phyloP scores from a whole-genome alignment of 2,888 invertebrate species.

The Dryobotodes eremita region DNA sequence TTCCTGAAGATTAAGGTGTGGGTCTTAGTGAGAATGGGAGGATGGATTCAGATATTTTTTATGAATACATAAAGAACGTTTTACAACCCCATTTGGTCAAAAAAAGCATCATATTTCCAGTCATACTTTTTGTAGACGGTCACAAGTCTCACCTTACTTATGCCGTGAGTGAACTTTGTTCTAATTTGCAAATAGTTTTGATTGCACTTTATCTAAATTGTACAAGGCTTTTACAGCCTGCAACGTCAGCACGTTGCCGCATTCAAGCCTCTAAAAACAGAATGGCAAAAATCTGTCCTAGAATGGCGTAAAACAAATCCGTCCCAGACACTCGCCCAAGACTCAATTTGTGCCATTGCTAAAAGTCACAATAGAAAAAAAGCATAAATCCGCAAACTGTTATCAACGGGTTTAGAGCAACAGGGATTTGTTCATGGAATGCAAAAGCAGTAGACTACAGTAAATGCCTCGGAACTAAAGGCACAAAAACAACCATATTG shows the following conservation, averaged over 20 bases:
- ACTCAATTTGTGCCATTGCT: constrained; percentile 60
- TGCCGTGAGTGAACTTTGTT: constrained; percentile 49
- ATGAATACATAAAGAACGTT: constrained; percentile 75
- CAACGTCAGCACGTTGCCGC: constrained; percentile 66
- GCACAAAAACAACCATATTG: background rate
- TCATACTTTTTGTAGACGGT: constrained; percentile 75
- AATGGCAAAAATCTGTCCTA: constrained; percentile 59
- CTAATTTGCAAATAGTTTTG: constrained; percentile 23
- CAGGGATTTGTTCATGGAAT: constrained; percentile 57
- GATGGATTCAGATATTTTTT: constrained; percentile 80
- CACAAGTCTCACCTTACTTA: constrained; percentile 48
- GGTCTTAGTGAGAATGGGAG: constrained; percentile 78
- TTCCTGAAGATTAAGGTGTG: constrained; percentile 77
- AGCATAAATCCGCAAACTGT: constrained; percentile 45
- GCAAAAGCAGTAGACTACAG: constrained; percentile 53
- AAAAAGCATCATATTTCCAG: constrained; percentile 68
- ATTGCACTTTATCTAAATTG: constrained; percentile 63
- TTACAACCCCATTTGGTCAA: constrained; percentile 68
- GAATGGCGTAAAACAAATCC: constrained; percentile 59
- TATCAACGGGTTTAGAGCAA: constrained; percentile 62
- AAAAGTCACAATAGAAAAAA: constrained; percentile 48
- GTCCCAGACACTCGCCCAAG: constrained; percentile 52
- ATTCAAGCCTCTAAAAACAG: constrained; percentile 62
- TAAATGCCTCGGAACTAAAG: constrained; percentile 46
- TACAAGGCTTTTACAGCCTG: constrained; percentile 64